Percentiles rank a stretch among this genome's conserved stretches.
phyloP scores from a whole-genome alignment of 1,140 invertebrate species.

The Ooceraea biroi region DNA sequence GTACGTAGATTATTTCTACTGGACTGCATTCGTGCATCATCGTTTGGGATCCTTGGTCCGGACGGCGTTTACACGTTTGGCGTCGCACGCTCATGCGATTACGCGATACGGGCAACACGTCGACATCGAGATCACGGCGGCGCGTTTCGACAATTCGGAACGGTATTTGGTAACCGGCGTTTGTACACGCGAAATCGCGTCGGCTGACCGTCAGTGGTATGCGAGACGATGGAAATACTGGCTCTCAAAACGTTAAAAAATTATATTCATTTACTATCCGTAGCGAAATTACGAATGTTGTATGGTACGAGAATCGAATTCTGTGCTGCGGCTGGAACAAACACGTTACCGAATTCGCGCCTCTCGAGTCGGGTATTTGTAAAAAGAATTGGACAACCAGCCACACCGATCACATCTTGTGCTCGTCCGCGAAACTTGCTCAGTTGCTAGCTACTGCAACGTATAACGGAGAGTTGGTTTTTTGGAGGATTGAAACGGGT shows the following conservation, averaged over 20 bases:
- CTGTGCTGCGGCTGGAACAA: constrained; percentile 91
- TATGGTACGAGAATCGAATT: constrained; percentile 86
- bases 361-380: constrained; percentile 82
- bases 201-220: constrained; percentile 86
- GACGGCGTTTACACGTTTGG: constrained; percentile 88
- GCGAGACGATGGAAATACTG: constrained; percentile 11
- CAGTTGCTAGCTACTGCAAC: constrained; percentile 89
- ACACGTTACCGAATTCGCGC: constrained; percentile 90
- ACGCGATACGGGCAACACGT: constrained; percentile 87
- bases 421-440: constrained; percentile 88
- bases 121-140: constrained; percentile 91
- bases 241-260: too few relatives aligned
- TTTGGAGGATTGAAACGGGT: constrained; percentile 92
- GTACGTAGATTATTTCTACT: constrained; percentile 87
- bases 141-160: constrained; percentile 90
- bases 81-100: constrained; percentile 89
- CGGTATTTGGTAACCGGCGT: constrained; percentile 91
- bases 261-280: not conserved
- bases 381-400: constrained; percentile 88
- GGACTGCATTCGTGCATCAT: constrained; percentile 91
- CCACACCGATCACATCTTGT: constrained; percentile 92
- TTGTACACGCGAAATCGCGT: constrained; percentile 89
- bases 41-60: constrained; percentile 89
- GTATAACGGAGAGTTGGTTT: constrained; percentile 92
- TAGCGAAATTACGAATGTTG: constrained; percentile 81